These are phyloP conservation scores for Metallyticus violacea DNA, from an alignment of 2,888 invertebrate species.

Conservation along the genomic window DNA sequence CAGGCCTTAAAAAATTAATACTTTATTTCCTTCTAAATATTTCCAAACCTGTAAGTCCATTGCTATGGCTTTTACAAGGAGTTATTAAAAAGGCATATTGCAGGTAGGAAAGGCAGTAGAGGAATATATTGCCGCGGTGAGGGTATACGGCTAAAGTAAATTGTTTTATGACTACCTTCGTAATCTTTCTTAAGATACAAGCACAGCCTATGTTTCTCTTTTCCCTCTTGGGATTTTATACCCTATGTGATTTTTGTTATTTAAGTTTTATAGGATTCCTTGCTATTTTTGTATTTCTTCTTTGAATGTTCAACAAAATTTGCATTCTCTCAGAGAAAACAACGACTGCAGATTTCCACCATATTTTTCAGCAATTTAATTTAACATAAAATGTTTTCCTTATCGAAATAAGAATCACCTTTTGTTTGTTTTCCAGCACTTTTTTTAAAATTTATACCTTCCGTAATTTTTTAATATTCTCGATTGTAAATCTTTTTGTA, in stretches of 20 bases:
- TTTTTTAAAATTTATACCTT: too few relatives aligned
- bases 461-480: too few relatives aligned
- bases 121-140: neutral
- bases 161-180: neutral
- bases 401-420: too few relatives aligned
- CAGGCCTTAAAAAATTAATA: neutral
- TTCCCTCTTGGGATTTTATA: neutral
- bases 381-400: too few relatives aligned
- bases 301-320: too few relatives aligned
- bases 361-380: too few relatives aligned
- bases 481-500: too few relatives aligned
- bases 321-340: too few relatives aligned
- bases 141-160: neutral
- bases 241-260: neutral
- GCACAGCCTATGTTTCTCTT: neutral
- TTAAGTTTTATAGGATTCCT: neutral
- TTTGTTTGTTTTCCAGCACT: too few relatives aligned
- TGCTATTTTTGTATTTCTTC: too few relatives aligned
- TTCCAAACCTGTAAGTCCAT: neutral
- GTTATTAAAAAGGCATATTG: slow-evolving; percentile 17
- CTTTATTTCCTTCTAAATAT: slow-evolving; percentile 1
- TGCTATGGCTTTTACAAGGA: slow-evolving; percentile 6
- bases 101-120: neutral
- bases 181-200: neutral
- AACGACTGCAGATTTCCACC: too few relatives aligned